These are phyloP conservation scores for Leptatherina wallacei DNA, from an alignment of 2,797 vertebrate genomes.

Conservation along the genomic window DNA sequence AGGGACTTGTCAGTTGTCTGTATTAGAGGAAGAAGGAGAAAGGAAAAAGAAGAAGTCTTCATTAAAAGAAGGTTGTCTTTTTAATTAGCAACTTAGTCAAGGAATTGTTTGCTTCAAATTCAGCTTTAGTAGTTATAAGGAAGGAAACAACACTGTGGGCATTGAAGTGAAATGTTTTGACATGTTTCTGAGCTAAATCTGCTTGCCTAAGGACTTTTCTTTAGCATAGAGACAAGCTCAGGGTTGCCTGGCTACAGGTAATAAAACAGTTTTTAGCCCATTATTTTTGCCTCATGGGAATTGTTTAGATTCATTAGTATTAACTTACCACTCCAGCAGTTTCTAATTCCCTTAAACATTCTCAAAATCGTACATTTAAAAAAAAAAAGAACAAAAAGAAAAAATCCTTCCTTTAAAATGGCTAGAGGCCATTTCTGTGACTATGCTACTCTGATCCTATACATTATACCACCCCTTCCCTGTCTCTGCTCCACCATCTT, in stretches of 20 bases:
- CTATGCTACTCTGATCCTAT: too few species aligned
- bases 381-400: too few species aligned
- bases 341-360: background rate
- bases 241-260: background rate
- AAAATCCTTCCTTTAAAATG: too few species aligned
- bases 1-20: slow-evolving; percentile 7
- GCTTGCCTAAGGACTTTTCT: background rate
- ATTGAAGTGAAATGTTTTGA: slow-evolving; percentile 22
- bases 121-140: slow-evolving; percentile 30
- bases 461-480: too few species aligned
- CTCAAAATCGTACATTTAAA: background rate
- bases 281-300: background rate
- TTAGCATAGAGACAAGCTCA: background rate
- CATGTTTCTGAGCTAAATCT: slow-evolving; percentile 19
- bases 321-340: too few species aligned
- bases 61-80: slow-evolving; percentile 2
- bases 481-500: background rate
- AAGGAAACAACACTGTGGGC: background rate
- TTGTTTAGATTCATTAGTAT: background rate
- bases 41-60: background rate
- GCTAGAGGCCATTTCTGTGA: too few species aligned
- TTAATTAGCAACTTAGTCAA: slow-evolving; percentile 18
- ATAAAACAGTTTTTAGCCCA: background rate
- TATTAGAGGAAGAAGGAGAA: too few species aligned
- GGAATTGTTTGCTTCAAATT: slow-evolving; percentile 7